Evolutionary conservation across 2,888 invertebrate genomes (phyloP).

Genomic region (Macrosiphum euphorbiae): DNA sequence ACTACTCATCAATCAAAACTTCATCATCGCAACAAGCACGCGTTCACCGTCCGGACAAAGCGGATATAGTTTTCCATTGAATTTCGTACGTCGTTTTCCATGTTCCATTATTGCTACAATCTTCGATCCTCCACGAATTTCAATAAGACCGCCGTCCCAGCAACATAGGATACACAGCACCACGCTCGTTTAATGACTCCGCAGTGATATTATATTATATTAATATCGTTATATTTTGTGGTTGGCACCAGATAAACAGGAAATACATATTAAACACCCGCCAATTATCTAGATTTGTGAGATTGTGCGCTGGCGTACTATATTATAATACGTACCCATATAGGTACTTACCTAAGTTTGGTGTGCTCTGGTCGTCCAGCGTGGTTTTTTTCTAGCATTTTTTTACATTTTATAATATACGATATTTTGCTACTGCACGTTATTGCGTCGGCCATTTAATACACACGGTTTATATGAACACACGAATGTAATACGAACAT

Average conservation of each 20-base stretch:
- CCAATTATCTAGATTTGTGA: neutral
- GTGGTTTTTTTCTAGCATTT: neutral
- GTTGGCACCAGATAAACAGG: neutral
- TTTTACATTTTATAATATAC: neutral
- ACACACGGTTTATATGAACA: neutral
- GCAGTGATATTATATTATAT: neutral
- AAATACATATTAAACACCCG: neutral
- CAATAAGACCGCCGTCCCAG: neutral
- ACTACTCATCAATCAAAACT: constrained; percentile 50
- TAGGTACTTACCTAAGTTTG: neutral
- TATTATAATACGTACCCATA: neutral
- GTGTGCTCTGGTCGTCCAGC: neutral
- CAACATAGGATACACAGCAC: neutral
- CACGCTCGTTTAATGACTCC: neutral
- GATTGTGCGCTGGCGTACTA: neutral
- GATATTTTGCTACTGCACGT: too few species aligned
- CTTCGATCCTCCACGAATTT: neutral
- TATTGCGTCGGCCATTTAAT: neutral
- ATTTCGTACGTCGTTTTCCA: neutral
- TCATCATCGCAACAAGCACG: constrained; percentile 23
- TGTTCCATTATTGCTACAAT: neutral
- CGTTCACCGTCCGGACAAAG: constrained; percentile 12
- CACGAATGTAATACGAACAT: neutral
- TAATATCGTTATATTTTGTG: neutral
- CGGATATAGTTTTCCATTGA: constrained; percentile 27